Base-by-base conservation (phyloP, 2,888 invertebrate species). In the Scaeva pyrastri region DNA sequence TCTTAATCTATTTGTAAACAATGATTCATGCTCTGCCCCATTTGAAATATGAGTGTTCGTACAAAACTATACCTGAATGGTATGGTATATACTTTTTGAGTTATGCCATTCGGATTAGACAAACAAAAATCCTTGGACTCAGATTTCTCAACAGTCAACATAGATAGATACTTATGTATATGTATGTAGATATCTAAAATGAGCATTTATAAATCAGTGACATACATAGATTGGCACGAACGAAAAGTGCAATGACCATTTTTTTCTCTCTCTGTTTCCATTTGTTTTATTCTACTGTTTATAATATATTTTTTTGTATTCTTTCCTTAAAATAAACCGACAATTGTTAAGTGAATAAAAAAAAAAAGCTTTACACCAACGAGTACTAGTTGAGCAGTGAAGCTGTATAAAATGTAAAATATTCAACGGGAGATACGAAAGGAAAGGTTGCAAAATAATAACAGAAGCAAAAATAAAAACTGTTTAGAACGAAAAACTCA, bases 161-260 rank as follows among this genome's bases (percentile, higher is more conserved):
- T 39, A 58, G 21, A 36, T 39, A 50, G 2, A 21, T 5, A 45
- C 6, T 7, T 14, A 45, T 12, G 16, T 11, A n/a, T n/a, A n/a
- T n/a, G n/a, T n/a, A n/a, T n/a, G n/a, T n/a, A n/a, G n/a, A n/a
- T n/a, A n/a, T n/a, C n/a, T n/a, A 36, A 56, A 56, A 36, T 56
- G 31, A 36, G 16, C 56, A 56, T 56, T 56, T 21, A 58, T 58
- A 39, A 56, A 58, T 58, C 58, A 58, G 39, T 39, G 58, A 58
- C 36, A 58, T 58, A 58, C 36, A 58, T 58, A 58, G 19, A 58
- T 56, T 56, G 2, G 21, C 58, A 58, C 19, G 19, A 56, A 58
- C 14, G 14, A 56, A 56, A 56, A 58, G 58, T 58, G 58, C 58
- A 58, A 39, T 39, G 58, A 58, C 58, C 58, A 58, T 14, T 58